phyloP scores from a whole-genome alignment of 2,888 invertebrate species.

The Rosalia funebris region DNA sequence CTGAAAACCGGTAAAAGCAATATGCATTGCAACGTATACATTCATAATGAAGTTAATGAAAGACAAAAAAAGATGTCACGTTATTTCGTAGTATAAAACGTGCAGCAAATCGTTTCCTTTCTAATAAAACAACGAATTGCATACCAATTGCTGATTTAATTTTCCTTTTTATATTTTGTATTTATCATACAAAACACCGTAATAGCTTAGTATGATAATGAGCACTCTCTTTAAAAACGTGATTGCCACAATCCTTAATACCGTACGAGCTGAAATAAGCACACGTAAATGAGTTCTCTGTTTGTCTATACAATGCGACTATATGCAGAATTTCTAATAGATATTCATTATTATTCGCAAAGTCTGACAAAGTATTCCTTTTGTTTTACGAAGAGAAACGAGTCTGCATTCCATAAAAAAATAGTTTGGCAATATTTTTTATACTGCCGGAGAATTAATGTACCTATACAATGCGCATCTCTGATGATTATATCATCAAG shows the following conservation, averaged over 20 bases:
- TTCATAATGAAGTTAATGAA: conserved; percentile 1
- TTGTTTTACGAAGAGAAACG: background rate
- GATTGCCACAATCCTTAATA: conserved; percentile 14
- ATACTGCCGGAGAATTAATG: too few species aligned
- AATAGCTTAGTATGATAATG: conserved; percentile 28
- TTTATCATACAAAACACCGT: conserved; percentile 32
- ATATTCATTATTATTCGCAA: background rate
- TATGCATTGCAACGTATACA: conserved; percentile 4
- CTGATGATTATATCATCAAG: too few species aligned
- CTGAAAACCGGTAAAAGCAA: background rate
- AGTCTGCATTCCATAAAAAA: background rate
- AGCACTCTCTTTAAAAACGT: conserved; percentile 27
- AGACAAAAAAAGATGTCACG: conserved; percentile 26
- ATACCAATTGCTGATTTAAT: conserved; percentile 33
- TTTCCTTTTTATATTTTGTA: conserved; percentile 35
- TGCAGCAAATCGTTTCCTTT: conserved; percentile 43
- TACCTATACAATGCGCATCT: too few species aligned
- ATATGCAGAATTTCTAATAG: background rate
- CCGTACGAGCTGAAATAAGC: too few species aligned
- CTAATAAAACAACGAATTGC: conserved; percentile 30
- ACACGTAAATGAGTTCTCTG: too few species aligned
- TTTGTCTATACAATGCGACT: background rate
- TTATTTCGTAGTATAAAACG: conserved; percentile 38
- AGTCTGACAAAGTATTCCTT: background rate
- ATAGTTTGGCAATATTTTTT: too few species aligned